phyloP scores from a whole-genome alignment of 2,888 invertebrate genomes.

The Napeogenes inachia region DNA sequence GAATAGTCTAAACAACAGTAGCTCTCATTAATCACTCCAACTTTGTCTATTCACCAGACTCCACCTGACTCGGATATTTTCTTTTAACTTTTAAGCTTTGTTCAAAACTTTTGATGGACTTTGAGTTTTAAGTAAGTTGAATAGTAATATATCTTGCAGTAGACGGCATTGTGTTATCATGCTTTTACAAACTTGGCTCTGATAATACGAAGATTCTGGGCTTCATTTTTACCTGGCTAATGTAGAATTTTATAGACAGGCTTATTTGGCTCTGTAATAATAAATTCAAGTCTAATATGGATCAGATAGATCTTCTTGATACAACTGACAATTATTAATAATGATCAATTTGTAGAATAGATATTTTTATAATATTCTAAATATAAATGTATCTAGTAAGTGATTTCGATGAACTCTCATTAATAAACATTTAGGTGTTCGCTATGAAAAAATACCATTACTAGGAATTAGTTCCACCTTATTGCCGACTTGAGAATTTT shows the following conservation, averaged over 20 bases:
- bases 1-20: conserved; percentile 60
- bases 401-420: background rate
- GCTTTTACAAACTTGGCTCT: conserved; percentile 25
- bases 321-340: too few species aligned
- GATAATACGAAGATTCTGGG: conserved; percentile 18
- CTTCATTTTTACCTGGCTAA: conserved; percentile 9
- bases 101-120: conserved; percentile 75
- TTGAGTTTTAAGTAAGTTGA: conserved; percentile 74
- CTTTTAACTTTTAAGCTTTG: conserved; percentile 77
- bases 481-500: conserved; percentile 76
- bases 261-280: background rate
- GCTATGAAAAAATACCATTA: conserved; percentile 20
- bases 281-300: too few species aligned
- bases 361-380: too few species aligned
- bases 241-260: background rate
- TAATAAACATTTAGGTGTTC: conserved; percentile 3
- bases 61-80: conserved; percentile 75
- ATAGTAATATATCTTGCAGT: conserved; percentile 71
- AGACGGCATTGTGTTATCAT: conserved; percentile 37
- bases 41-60: conserved; percentile 70
- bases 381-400: background rate
- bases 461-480: conserved; percentile 75
- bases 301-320: too few species aligned
- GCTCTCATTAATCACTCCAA: conserved; percentile 72
- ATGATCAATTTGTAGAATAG: too few species aligned